Evolutionary conservation across 1,140 invertebrate genomes (phyloP).

Genomic region (honey bee (Apis mellifera)): Amel_HAv3.1 CM009942.2:9236501-9237000

Average conservation of each 20-base stretch:
- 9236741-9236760: background rate
- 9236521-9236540: too few relatives aligned
- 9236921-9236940: constrained; percentile 44
- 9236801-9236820: background rate
- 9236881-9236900: background rate
- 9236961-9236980: background rate
- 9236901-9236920: constrained; percentile 3
- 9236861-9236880: background rate
- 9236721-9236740: background rate
- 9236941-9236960: background rate
- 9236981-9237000: background rate
- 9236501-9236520: too few relatives aligned
- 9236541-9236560: too few relatives aligned
- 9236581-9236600: too few relatives aligned
- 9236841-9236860: background rate
- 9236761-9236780: background rate
- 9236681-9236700: background rate
- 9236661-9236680: background rate
- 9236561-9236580: too few relatives aligned
- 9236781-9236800: too few relatives aligned
- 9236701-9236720: background rate
- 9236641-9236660: background rate
- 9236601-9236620: background rate
- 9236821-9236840: background rate
- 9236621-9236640: background rate